phyloP scores from a whole-genome alignment of 2,888 invertebrate species.

The Andrena haemorrhoa region DNA sequence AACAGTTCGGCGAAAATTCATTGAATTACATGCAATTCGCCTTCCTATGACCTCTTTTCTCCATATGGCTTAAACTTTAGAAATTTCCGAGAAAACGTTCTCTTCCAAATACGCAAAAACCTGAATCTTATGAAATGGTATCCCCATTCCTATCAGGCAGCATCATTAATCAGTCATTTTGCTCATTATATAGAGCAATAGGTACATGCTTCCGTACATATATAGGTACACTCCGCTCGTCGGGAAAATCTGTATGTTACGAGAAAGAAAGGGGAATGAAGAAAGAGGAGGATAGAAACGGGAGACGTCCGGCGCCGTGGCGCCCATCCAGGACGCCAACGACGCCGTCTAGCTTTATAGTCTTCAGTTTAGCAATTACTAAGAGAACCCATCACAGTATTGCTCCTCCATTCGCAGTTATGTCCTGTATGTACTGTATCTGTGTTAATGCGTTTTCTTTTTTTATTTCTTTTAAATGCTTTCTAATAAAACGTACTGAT shows the following conservation, averaged over 20 bases:
- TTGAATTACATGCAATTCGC: not conserved
- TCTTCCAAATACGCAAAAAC: not conserved
- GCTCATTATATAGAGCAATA: not conserved
- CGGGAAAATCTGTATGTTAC: constrained; percentile 48
- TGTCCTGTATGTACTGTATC: not conserved
- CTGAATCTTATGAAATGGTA: not conserved
- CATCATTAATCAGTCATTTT: constrained; percentile 46
- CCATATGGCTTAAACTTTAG: not conserved
- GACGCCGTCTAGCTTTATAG: constrained; percentile 73
- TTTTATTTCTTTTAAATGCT: not conserved
- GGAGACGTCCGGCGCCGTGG: constrained; percentile 75
- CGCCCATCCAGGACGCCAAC: constrained; percentile 74
- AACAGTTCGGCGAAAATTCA: constrained; percentile 11
- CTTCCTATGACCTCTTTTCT: constrained; percentile 17
- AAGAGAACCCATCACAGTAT: constrained; percentile 37
- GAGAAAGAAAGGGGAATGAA: constrained; percentile 39
- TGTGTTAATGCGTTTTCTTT: constrained; percentile 7
- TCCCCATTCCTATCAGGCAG: constrained; percentile 2
- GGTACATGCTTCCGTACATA: not conserved
- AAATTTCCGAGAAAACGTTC: not conserved
- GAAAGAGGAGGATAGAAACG: constrained; percentile 52
- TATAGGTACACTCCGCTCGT: constrained; percentile 18
- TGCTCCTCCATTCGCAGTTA: constrained; percentile 7
- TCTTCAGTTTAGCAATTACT: constrained; percentile 68
- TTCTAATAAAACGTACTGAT: not conserved